phyloP scores from a whole-genome alignment of 35 echinoderm and acorn worm genomes.

The Chiridota heheva region DNA sequence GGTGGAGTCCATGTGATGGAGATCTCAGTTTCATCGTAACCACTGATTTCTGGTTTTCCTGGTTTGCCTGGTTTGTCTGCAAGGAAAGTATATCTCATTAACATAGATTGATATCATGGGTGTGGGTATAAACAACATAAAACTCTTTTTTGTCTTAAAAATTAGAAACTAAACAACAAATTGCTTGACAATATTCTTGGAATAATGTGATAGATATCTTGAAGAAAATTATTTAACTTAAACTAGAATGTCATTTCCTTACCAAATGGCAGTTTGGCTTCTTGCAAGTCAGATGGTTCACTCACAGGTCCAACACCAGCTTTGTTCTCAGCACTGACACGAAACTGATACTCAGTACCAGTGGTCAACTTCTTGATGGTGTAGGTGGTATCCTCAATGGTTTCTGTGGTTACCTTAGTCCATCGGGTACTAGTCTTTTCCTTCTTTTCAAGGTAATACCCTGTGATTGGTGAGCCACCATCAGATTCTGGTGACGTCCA shows the following conservation, averaged over 20 bases:
- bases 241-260: constrained; percentile 76
- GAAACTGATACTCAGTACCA: constrained; percentile 79
- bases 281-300: constrained; percentile 63
- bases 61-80: constrained; percentile 72
- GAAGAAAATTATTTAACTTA: constrained; percentile 31
- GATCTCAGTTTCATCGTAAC: constrained; percentile 50
- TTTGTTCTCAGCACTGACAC: constrained; percentile 85
- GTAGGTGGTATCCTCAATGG: constrained; percentile 80
- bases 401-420: constrained; percentile 83
- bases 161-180: too few species aligned
- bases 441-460: constrained; percentile 94
- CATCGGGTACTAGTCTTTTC: constrained; percentile 70
- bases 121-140: constrained; percentile 1
- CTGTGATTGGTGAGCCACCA: constrained; percentile 85
- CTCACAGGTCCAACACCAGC: constrained; percentile 83
- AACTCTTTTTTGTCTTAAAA: too few species aligned
- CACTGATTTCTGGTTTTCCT: constrained; percentile 42
- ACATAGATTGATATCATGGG: too few species aligned
- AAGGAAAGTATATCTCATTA: too few species aligned
- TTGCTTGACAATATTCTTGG: constrained; percentile 42
- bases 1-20: constrained; percentile 80
- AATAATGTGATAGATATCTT: too few species aligned
- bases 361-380: constrained; percentile 70
- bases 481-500: constrained; percentile 86
- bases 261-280: constrained; percentile 96